A percentile compares a stretch with the other conserved stretches of the same genome.
Evolutionary conservation across 2,888 invertebrate genomes (phyloP).

Genomic region (Athalia circularis): DNA sequence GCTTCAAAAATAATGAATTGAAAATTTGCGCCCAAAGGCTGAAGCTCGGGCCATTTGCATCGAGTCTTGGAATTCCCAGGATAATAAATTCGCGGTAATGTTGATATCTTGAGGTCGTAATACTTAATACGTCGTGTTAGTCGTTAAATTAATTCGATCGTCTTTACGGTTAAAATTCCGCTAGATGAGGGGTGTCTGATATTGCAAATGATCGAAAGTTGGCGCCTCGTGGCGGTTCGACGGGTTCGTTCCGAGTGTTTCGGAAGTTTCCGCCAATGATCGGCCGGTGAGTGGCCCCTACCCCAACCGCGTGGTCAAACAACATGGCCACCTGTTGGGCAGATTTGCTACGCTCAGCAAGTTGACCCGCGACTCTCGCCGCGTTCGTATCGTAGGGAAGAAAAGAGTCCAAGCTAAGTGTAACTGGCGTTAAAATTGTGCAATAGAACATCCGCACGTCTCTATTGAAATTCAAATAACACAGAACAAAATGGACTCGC

Average conservation of each 20-base stretch:
- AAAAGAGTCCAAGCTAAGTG: background rate
- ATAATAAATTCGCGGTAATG: too few species aligned
- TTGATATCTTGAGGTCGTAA: too few species aligned
- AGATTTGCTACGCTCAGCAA: slow-evolving; percentile 17
- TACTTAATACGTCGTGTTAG: too few species aligned
- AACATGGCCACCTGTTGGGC: slow-evolving; percentile 45
- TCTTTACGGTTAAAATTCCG: too few species aligned
- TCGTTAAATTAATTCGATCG: too few species aligned
- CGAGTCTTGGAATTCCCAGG: too few species aligned
- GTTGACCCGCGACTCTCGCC: slow-evolving; percentile 29
- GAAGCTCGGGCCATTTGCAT: too few species aligned
- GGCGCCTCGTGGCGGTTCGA: background rate
- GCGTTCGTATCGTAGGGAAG: background rate
- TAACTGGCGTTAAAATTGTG: too few species aligned
- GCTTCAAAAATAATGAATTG: too few species aligned
- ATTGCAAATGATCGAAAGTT: slow-evolving; percentile 37
- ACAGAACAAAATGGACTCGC: background rate
- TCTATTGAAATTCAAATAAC: background rate
- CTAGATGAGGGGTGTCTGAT: background rate
- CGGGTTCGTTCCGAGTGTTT: background rate
- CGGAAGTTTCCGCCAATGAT: slow-evolving; percentile 39
- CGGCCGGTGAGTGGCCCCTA: slow-evolving; percentile 28
- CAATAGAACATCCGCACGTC: too few species aligned
- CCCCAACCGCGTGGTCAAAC: slow-evolving; percentile 38
- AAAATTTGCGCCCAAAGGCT: too few species aligned